These are phyloP conservation scores for Chrosomus eos DNA, from an alignment of 2,797 vertebrate genomes.

Conservation along the genomic window DNA sequence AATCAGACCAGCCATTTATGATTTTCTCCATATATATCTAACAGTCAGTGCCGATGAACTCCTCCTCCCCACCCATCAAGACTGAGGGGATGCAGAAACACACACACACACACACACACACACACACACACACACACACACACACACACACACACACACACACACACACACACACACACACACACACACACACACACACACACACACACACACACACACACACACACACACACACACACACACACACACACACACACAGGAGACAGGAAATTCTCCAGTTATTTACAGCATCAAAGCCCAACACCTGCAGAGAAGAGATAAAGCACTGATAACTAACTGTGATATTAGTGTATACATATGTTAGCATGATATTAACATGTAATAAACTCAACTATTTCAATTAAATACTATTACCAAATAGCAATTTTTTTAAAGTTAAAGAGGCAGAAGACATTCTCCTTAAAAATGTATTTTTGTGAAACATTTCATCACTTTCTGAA, in stretches of 20 bases:
- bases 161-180: too few species aligned
- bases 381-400: neutral
- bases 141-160: too few species aligned
- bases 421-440: too few species aligned
- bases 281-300: neutral
- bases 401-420: neutral
- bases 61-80: neutral
- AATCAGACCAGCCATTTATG: conserved; percentile 15
- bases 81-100: neutral
- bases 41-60: neutral
- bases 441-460: too few species aligned
- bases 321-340: neutral
- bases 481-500: too few species aligned
- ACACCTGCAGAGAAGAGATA: neutral
- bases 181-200: too few species aligned
- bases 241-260: too few species aligned
- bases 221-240: too few species aligned
- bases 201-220: too few species aligned
- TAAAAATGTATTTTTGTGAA: too few species aligned
- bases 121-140: too few species aligned
- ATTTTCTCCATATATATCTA: conserved; percentile 9
- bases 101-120: too few species aligned
- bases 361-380: neutral
- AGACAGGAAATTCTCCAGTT: conserved; percentile 6
- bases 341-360: neutral